Evolutionary conservation across 53 echinoderm and acorn worm species (phyloP), one percentile per base, ranked within the genome.

Genomic region (Pentamera pediparva): DNA sequence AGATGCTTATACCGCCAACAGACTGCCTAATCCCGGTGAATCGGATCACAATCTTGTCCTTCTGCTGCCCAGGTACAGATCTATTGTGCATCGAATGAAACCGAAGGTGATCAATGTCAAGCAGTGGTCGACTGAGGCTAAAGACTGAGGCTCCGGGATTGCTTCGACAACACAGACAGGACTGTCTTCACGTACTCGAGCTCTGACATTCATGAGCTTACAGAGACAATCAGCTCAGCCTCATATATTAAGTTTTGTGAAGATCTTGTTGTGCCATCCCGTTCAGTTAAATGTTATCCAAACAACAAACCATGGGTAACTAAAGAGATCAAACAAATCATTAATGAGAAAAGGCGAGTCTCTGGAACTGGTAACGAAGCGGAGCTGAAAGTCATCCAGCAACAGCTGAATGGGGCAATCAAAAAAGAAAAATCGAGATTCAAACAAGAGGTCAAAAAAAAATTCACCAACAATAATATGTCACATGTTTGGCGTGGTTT

Each of bases 221-320:
- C 36, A 26, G 7, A 32, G 6, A 64, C 62, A 11, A 28, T 78
- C 15, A 35, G 33, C 27, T 6, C 1, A 8, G n/a, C n/a, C n/a
- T n/a, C n/a, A n/a, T 78, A 78, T 25, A 30, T 78, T 24, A 43
- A 51, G 5, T 78, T 78, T 28, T 65, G 65, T 54, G 65, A 41
- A 24, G 65, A 65, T 24, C 50, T 36, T 50, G n/a, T 32, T 10
- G 35, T 78, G 47, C 78, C 78, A 31, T 3, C 47, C 26, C 50
- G 21, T 32, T 26, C 3, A 7, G n/a, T 67, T 0, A 69, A n/a
- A n/a, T n/a, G n/a, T n/a, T n/a, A n/a, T n/a, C n/a, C n/a, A n/a
- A n/a, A n/a, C n/a, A n/a, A n/a, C n/a, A n/a, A n/a, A n/a, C n/a
- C n/a, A n/a, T n/a, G n/a, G n/a, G n/a, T n/a, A n/a, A n/a, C n/a